Evolutionary conservation across 1,140 invertebrate species (phyloP), one percentile per base, ranked within the genome.

Genomic region (Homarus americanus): DNA sequence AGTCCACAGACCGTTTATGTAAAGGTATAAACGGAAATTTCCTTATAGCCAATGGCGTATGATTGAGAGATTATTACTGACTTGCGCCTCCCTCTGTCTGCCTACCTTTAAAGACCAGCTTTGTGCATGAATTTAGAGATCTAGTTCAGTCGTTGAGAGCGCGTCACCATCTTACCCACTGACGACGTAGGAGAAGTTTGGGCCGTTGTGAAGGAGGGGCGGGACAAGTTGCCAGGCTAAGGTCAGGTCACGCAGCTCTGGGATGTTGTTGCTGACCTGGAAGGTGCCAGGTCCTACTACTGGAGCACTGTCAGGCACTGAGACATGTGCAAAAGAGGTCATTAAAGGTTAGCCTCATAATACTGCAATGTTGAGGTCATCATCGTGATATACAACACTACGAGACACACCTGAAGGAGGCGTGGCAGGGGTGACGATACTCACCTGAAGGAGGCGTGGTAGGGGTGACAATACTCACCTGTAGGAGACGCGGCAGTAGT

Each of bases 191-290:
- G n/a, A 20, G 69, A 86, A 86, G 69, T 76, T 32, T 9, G 83
- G 41, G 12, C 72, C 83, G 40, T 86, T 86, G 72, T 86, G 83
- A 17, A 86, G 72, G 38, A 75, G 44, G 3, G 83, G 40, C 20
- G 83, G 83, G n/a, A 86, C 41, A 44, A 36, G 38, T n/a, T 28
- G 83, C 83, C 83, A 86, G 69, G 66, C 24, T 24, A 86, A 10
- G 69, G 69, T 75, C 72, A 86, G 72, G 72, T 86, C 69, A 53
- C 66, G 44, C 32, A 32, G 72, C 0, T 28, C 72, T 36, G 69
- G 41, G 17, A 28, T 36, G 4, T 15, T 36, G 4, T n/a, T 17
- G n/a, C 15, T 20, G 40, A 41, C 41, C 83, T 32, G 69, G 44
- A 76, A 86, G 28, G 69, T 75, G 41, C 83, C 83, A 36, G 83